A percentile compares a stretch with the other conserved stretches of the same genome.
Evolutionary conservation across 2,797 vertebrate genomes (phyloP).

Genomic region (Semaprochilodus insignis): DNA sequence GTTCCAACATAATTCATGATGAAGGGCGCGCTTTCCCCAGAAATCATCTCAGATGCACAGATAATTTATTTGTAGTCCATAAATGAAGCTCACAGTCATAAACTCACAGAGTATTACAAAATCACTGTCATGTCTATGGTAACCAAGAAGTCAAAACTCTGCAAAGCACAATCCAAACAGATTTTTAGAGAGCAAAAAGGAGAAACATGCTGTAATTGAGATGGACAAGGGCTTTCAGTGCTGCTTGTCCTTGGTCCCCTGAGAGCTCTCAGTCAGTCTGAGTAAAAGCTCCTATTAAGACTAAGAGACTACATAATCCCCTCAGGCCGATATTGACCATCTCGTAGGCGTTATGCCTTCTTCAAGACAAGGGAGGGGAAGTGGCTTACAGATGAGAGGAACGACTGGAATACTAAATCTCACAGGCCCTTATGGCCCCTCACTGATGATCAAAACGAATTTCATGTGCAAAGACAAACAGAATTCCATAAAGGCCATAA

Average conservation of each 20-base stretch:
- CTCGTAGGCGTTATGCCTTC: conserved; percentile 41
- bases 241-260: conserved; percentile 49
- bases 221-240: conserved; percentile 55
- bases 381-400: conserved; percentile 32
- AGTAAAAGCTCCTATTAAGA: conserved; percentile 59
- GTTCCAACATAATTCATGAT: not conserved
- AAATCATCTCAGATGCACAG: not conserved
- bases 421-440: not conserved
- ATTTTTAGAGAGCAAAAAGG: conserved; percentile 16
- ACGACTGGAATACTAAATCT: conserved; percentile 45
- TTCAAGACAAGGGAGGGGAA: conserved; percentile 45
- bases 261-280: conserved; percentile 45
- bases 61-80: not conserved
- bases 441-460: not conserved
- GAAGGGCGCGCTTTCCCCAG: not conserved
- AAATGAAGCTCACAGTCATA: not conserved
- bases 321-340: conserved; percentile 52
- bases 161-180: not conserved
- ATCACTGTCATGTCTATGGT: not conserved
- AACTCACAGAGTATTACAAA: not conserved
- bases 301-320: conserved; percentile 49
- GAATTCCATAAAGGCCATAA: not conserved
- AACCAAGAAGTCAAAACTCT: not conserved
- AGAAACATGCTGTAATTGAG: conserved; percentile 52
- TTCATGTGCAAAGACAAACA: not conserved